These are phyloP conservation scores for Anguilla pacifica DNA, from an alignment of 2,797 vertebrate genomes.

Conservation along the genomic window DNA sequence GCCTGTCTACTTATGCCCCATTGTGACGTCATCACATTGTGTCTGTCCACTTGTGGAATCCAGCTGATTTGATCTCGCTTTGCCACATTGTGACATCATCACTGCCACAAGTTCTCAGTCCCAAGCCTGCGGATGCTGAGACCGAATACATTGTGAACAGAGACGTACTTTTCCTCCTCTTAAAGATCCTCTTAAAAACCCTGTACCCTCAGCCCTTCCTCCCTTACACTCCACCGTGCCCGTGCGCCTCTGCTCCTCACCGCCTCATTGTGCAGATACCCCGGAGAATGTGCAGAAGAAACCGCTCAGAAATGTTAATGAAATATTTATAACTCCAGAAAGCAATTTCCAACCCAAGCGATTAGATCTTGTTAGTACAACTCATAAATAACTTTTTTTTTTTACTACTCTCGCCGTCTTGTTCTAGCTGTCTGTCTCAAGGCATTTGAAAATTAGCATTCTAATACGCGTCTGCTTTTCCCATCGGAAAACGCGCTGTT, in stretches of 20 bases:
- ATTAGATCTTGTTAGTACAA: constrained; percentile 75
- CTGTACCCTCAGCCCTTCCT: constrained; percentile 11
- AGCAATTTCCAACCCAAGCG: constrained; percentile 59
- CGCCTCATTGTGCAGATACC: constrained; percentile 77
- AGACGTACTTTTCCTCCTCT: background rate
- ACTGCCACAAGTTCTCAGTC: background rate
- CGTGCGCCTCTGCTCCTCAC: constrained; percentile 23
- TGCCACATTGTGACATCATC: background rate
- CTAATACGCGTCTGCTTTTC: constrained; percentile 42
- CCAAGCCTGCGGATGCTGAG: background rate
- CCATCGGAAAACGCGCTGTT: background rate
- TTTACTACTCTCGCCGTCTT: background rate
- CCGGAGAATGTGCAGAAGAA: constrained; percentile 68
- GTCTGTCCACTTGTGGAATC: background rate
- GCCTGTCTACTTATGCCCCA: background rate
- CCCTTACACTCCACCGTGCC: background rate
- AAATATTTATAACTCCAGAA: constrained; percentile 75
- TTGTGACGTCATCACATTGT: background rate
- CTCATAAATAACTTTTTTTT: constrained; percentile 70
- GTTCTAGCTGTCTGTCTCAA: constrained; percentile 49
- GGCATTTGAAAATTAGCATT: constrained; percentile 43
- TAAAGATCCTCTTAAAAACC: constrained; percentile 35
- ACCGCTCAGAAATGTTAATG: constrained; percentile 73
- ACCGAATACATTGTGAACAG: background rate
- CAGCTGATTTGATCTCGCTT: background rate